Conservation (phyloP, 2,888 invertebrate species). For the Catocala nupta region DNA sequence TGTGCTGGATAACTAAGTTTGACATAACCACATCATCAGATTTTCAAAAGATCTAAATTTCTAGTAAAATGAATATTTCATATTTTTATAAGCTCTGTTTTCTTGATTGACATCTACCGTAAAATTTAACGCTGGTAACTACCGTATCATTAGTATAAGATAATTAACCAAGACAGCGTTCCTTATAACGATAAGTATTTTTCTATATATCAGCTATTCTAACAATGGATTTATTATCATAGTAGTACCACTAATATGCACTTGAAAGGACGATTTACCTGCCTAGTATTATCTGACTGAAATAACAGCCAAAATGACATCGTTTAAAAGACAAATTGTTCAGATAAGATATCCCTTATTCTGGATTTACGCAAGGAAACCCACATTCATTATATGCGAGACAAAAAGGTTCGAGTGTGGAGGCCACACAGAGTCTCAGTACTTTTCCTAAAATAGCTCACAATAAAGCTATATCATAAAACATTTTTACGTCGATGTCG, state of each 20-base stretch:
- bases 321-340: conserved; percentile 34
- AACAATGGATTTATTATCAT: background rate
- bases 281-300: conserved; percentile 15
- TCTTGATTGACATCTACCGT: no score
- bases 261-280: conserved; percentile 6
- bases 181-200: no score
- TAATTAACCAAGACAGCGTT: no score
- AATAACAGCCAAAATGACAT: conserved; percentile 23
- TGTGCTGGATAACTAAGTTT: no score
- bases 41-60: no score
- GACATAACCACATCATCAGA: no score
- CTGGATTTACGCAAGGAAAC: conserved; percentile 17
- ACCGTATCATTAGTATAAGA: no score
- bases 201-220: no score
- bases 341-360: conserved; percentile 22
- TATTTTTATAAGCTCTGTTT: no score
- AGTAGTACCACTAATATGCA: background rate
- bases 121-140: no score
- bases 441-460: conserved; percentile 29
- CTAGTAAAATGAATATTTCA: no score
- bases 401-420: conserved; percentile 14
- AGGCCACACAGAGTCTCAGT: conserved; percentile 14
- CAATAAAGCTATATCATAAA: conserved; percentile 33
- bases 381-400: conserved; percentile 10
- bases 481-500: conserved; percentile 39